phyloP scores from a whole-genome alignment of 2,888 invertebrate species.

The Lordiphosa andalusiaca region DNA sequence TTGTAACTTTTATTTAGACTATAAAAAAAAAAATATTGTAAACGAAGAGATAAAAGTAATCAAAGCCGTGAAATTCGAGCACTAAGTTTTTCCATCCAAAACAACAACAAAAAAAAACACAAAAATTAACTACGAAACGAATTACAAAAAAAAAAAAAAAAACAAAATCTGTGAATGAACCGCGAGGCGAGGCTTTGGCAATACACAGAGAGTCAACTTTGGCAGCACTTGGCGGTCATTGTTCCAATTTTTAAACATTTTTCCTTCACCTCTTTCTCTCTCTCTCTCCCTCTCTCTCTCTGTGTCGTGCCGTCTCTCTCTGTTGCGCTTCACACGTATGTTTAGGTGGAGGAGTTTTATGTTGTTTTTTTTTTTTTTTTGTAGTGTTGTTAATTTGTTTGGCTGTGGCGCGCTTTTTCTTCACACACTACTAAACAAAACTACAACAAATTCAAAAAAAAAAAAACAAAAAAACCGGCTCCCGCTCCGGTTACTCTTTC shows the following conservation, averaged over 20 bases:
- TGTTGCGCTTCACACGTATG: slow-evolving; percentile 24
- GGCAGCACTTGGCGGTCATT: slow-evolving; percentile 66
- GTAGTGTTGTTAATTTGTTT: slow-evolving; percentile 69
- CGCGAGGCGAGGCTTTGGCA: slow-evolving; percentile 34
- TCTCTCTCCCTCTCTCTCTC: background rate
- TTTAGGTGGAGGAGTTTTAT: slow-evolving; percentile 32
- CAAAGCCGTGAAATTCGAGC: slow-evolving; percentile 31
- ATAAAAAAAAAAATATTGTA: too few relatives aligned
- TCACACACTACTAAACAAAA: slow-evolving; percentile 46
- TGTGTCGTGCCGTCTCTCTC: background rate
- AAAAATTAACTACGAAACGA: slow-evolving; percentile 21
- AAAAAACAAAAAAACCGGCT: slow-evolving; percentile 17
- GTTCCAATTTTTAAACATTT: slow-evolving; percentile 69
- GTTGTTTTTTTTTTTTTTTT: slow-evolving; percentile 38
- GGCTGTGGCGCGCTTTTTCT: slow-evolving; percentile 54
- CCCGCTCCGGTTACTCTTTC: slow-evolving; percentile 15
- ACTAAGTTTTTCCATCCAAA: slow-evolving; percentile 37
- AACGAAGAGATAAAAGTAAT: slow-evolving; percentile 3
- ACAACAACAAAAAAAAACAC: slow-evolving; percentile 8
- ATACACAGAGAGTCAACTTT: slow-evolving; percentile 13
- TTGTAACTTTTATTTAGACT: too few relatives aligned
- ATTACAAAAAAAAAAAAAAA: too few relatives aligned
- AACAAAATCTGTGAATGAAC: slow-evolving; percentile 64
- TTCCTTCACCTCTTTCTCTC: slow-evolving; percentile 20
- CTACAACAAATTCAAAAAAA: slow-evolving; percentile 16